Evolutionary conservation across 2,888 invertebrate species (phyloP).

Genomic region (Plutella xylostella): DNA sequence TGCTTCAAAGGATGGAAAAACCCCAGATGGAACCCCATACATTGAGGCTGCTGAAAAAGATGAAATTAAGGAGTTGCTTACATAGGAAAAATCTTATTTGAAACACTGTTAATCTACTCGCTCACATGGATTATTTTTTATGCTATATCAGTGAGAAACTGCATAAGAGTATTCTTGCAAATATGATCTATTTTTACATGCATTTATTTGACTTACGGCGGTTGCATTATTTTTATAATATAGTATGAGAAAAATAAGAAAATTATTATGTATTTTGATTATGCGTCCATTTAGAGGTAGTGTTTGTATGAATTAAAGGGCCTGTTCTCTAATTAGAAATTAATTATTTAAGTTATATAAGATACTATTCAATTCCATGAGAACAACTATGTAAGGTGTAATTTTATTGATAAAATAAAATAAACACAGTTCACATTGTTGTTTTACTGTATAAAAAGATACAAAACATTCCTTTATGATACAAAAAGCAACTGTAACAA

Average conservation of each 20-base stretch:
- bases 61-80: slow-evolving; percentile 84
- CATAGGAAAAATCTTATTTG: slow-evolving; percentile 30
- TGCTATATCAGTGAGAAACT: slow-evolving; percentile 32
- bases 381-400: slow-evolving; percentile 39
- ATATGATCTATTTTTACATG: slow-evolving; percentile 58
- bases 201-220: slow-evolving; percentile 58
- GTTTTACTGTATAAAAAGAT: no score
- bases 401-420: slow-evolving; percentile 55
- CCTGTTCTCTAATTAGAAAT: slow-evolving; percentile 52
- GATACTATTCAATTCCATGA: slow-evolving; percentile 36
- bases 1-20: slow-evolving; percentile 82
- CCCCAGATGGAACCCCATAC: slow-evolving; percentile 90
- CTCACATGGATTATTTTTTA: slow-evolving; percentile 39
- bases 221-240: slow-evolving; percentile 55
- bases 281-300: slow-evolving; percentile 51
- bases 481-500: no score
- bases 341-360: slow-evolving; percentile 60
- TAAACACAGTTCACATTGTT: no score
- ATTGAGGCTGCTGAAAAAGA: slow-evolving; percentile 91
- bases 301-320: slow-evolving; percentile 32
- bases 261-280: slow-evolving; percentile 36
- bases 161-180: slow-evolving; percentile 34
- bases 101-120: slow-evolving; percentile 23
- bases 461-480: no score
- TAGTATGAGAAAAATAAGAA: background rate